Percentiles rank a stretch among this genome's conserved stretches.
These are phyloP conservation scores for Vulpes vulpes DNA, from an alignment of 2,113 vertebrate genomes.

Conservation along the genomic window DNA sequence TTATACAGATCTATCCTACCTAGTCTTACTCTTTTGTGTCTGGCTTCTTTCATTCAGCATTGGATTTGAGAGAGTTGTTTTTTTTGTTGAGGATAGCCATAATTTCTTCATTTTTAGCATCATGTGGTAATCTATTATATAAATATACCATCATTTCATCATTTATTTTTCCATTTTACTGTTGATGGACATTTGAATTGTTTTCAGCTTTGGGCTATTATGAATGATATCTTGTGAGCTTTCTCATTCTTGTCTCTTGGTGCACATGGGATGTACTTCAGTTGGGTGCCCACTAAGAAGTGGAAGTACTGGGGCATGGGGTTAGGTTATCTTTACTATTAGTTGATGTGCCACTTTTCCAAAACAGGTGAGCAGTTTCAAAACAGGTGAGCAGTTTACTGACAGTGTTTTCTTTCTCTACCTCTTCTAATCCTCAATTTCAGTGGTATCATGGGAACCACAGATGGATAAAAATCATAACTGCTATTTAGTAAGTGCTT, in stretches of 20 bases:
- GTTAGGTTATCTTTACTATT: not conserved
- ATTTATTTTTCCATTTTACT: constrained; percentile 12
- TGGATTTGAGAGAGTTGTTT: not conserved
- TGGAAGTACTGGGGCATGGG: not conserved
- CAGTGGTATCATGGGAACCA: not conserved
- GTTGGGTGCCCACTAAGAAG: not conserved
- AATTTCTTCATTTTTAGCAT: not conserved
- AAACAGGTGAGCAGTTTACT: not conserved
- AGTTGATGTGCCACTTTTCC: not conserved
- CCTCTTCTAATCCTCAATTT: not conserved
- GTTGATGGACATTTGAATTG: not conserved
- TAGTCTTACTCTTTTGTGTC: not conserved
- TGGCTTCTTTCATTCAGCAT: not conserved
- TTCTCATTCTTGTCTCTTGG: not conserved
- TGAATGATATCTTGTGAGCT: not conserved
- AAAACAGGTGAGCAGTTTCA: not conserved
- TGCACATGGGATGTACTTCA: not conserved
- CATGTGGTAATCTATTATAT: not conserved
- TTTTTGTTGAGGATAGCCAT: not conserved
- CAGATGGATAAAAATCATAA: not conserved
- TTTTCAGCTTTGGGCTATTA: not conserved
- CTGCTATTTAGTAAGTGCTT: not conserved
- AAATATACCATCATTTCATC: not conserved
- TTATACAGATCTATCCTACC: not conserved
- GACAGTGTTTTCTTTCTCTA: not conserved